These are phyloP conservation scores for Linnaemya tessellans DNA, from an alignment of 2,888 invertebrate species.

Conservation along the genomic window DNA sequence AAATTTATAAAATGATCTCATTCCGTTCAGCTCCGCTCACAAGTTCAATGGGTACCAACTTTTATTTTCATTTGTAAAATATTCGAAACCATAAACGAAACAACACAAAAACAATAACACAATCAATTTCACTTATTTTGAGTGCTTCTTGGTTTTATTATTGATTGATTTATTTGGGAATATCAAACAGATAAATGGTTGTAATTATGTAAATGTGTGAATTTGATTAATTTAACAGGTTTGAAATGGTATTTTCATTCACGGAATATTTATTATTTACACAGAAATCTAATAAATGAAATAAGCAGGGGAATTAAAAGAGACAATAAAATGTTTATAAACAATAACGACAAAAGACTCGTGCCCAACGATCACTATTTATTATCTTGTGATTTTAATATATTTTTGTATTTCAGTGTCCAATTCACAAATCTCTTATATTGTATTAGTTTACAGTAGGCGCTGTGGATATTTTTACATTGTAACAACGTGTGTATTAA, in stretches of 20 bases:
- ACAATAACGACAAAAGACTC: neutral
- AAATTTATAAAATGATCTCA: too few relatives aligned
- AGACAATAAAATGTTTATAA: neutral
- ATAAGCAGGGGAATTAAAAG: neutral
- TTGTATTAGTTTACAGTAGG: too few relatives aligned
- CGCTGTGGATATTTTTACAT: too few relatives aligned
- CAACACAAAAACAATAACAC: too few relatives aligned
- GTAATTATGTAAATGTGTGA: neutral
- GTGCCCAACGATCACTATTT: neutral
- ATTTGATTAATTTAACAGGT: neutral
- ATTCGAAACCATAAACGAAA: too few relatives aligned
- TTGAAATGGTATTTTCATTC: neutral
- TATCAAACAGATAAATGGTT: neutral
- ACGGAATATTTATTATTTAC: neutral
- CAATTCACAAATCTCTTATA: too few relatives aligned
- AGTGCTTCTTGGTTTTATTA: too few relatives aligned
- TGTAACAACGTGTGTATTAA: too few relatives aligned
- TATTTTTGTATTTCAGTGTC: neutral
- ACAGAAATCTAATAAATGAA: conserved; percentile 1
- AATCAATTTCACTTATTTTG: too few relatives aligned
- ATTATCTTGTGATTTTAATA: neutral
- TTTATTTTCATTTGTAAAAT: too few relatives aligned
- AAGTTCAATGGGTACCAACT: too few relatives aligned
- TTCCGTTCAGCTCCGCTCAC: too few relatives aligned
- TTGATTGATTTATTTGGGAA: neutral